Conservation (phyloP, 2,888 invertebrate genomes). For the Drosophila mulleri region DNA sequence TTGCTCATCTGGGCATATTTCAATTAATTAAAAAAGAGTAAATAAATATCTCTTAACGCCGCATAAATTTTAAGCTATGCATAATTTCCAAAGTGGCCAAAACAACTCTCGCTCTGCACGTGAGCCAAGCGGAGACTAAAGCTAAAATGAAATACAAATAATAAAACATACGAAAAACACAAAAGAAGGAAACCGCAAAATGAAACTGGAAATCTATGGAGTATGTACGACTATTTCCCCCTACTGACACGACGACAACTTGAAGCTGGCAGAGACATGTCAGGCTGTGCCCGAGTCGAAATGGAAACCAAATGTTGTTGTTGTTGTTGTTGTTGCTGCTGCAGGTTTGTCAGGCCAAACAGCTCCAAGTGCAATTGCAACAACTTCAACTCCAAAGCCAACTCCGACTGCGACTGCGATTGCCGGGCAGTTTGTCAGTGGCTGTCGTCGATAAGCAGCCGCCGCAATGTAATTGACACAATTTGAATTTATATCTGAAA, state of each 20-base stretch:
- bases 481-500: conserved; percentile 77
- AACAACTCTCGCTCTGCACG: conserved; percentile 34
- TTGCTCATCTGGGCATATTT: not conserved
- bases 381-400: conserved; percentile 8
- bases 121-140: not conserved
- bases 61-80: not conserved
- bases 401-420: conserved; percentile 9
- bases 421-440: conserved; percentile 67
- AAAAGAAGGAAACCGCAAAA: conserved; percentile 30
- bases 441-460: conserved; percentile 72
- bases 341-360: conserved; percentile 67
- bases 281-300: conserved; percentile 57
- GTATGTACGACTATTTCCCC: conserved; percentile 35
- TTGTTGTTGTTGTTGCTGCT: conserved; percentile 14
- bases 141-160: conserved; percentile 8
- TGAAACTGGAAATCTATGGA: conserved; percentile 46
- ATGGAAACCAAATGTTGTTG: conserved; percentile 48
- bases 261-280: conserved; percentile 69
- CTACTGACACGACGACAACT: conserved; percentile 69
- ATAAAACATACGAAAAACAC: not conserved
- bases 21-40: not conserved
- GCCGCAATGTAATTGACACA: conserved; percentile 78
- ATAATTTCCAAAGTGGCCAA: conserved; percentile 6
- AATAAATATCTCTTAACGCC: not conserved
- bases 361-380: conserved; percentile 57